Conservation (phyloP, 2,797 vertebrate genomes). For the Sebastes itinus region DNA sequence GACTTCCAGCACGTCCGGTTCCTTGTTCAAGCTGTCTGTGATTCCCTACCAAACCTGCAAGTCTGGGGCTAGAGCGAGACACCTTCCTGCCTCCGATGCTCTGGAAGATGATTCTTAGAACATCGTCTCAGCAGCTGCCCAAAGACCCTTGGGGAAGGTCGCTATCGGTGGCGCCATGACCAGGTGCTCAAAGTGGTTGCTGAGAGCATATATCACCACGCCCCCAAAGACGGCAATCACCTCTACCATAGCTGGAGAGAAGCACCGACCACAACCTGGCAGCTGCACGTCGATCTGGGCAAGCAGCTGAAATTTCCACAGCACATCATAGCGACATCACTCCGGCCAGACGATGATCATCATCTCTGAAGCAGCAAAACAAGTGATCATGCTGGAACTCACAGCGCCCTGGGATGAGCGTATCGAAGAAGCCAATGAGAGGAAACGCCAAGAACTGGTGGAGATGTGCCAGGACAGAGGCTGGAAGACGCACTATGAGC, state of each 20-base stretch:
- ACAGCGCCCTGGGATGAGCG: neutral
- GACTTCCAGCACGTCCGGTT: neutral
- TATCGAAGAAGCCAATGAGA: neutral
- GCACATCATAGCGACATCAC: neutral
- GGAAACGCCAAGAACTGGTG: neutral
- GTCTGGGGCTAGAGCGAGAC: neutral
- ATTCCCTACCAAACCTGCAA: neutral
- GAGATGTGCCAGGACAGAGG: no score
- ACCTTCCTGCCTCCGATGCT: neutral
- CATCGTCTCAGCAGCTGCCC: neutral
- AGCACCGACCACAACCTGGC: neutral
- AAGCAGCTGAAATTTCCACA: neutral
- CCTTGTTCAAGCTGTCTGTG: neutral
- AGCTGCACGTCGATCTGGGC: neutral
- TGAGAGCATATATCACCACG: no score
- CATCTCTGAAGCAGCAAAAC: neutral
- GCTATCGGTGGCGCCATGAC: no score
- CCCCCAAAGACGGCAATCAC: no score
- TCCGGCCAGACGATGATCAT: neutral
- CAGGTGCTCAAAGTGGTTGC: no score
- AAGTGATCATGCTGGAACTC: neutral
- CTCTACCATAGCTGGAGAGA: no score
- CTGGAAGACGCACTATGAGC: no score
- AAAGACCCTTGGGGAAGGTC: no score
- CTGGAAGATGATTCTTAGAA: neutral